phyloP scores from a whole-genome alignment of 2,797 vertebrate genomes.

The Gorsachius magnificus region DNA sequence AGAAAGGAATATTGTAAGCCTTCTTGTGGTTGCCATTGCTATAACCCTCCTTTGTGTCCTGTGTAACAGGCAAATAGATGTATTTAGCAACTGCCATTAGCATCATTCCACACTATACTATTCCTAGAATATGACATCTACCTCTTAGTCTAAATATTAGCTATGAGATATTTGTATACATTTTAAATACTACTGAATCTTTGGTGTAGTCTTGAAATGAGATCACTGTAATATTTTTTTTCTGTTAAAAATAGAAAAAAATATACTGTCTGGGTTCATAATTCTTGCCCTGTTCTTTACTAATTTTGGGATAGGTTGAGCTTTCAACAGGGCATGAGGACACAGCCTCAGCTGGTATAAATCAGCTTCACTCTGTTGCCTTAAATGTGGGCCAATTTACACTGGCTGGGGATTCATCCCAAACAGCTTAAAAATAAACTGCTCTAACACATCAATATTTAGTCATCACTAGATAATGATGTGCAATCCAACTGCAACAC shows the following conservation, averaged over 20 bases:
- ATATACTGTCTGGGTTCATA: not conserved
- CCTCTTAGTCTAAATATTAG: conserved; percentile 76
- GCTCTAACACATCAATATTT: not conserved
- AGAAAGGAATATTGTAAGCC: not conserved
- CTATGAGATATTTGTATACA: conserved; percentile 70
- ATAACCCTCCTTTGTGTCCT: conserved; percentile 49
- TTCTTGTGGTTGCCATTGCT: conserved; percentile 48
- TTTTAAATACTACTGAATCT: conserved; percentile 29
- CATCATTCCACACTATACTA: conserved; percentile 57
- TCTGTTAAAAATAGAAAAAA: not conserved
- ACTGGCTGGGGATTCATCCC: conserved; percentile 50
- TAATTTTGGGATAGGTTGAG: not conserved
- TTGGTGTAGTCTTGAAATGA: conserved; percentile 29
- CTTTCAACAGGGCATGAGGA: conserved; percentile 4
- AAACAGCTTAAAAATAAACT: conserved; percentile 33
- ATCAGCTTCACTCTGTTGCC: conserved; percentile 64
- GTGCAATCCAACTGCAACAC: not conserved
- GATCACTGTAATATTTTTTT: not conserved
- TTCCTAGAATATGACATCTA: conserved; percentile 77
- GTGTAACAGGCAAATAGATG: conserved; percentile 49
- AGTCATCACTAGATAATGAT: not conserved
- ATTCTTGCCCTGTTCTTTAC: conserved; percentile 2
- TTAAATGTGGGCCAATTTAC: conserved; percentile 61
- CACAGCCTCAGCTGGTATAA: conserved; percentile 63
- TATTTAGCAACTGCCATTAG: conserved; percentile 56